These are phyloP conservation scores for Dendronephthya gigantea DNA, from an alignment of 64 coral and sea anemone species.

Conservation along the genomic window DNA sequence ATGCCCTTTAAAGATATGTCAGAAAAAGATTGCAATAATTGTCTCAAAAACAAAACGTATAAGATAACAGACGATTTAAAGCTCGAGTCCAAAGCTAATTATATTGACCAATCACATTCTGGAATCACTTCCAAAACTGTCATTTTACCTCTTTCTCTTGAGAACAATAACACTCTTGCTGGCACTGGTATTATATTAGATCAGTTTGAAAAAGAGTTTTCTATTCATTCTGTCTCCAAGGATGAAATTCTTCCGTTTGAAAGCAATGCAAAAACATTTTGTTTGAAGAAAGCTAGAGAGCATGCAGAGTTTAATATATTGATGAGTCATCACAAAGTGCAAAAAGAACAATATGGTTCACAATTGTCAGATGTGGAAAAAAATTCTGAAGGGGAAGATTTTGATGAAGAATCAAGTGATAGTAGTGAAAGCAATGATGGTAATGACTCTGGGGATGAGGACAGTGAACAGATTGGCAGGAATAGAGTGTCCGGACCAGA, in stretches of 20 bases:
- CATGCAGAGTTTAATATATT: slow-evolving; percentile 24
- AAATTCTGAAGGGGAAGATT: not conserved
- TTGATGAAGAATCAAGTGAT: not conserved
- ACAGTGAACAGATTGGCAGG: not conserved
- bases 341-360: not conserved
- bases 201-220: slow-evolving; percentile 28
- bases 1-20: not conserved
- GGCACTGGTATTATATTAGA: slow-evolving; percentile 26
- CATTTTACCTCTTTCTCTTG: slow-evolving; percentile 30
- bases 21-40: not conserved
- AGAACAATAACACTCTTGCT: slow-evolving; percentile 21
- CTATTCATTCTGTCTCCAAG: not conserved
- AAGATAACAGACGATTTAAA: not conserved
- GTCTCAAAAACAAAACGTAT: slow-evolving; percentile 1
- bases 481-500: not conserved
- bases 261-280: not conserved
- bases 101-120: not conserved
- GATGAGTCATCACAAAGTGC: slow-evolving; percentile 14
- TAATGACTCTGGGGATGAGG: not conserved
- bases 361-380: not conserved
- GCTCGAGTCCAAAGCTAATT: not conserved
- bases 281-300: slow-evolving; percentile 34
- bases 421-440: not conserved
- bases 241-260: slow-evolving; percentile 30
- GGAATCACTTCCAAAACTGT: slow-evolving; percentile 25